Evolutionary conservation across 2,797 vertebrate genomes (phyloP).

Genomic region (Anniella stebbinsi): DNA sequence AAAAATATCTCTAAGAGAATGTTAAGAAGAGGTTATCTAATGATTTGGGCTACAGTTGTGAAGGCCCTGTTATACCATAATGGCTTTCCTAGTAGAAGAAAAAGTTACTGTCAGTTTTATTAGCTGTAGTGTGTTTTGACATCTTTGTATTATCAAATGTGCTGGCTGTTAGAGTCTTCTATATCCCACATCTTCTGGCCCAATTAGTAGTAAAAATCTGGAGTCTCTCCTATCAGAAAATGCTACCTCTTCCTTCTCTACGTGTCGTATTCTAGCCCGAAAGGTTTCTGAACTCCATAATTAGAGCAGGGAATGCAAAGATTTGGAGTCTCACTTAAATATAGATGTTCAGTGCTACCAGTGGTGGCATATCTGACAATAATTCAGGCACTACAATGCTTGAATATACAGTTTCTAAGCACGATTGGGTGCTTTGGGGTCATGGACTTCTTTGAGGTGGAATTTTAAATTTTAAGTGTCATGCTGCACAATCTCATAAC

Average conservation of each 20-base stretch:
- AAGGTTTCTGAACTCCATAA: conserved; percentile 10
- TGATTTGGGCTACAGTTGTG: neutral
- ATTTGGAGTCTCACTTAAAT: neutral
- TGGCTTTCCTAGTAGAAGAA: neutral
- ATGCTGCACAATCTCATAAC: neutral
- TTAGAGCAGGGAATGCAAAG: conserved; percentile 3
- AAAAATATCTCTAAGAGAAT: too few species aligned
- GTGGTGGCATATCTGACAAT: neutral
- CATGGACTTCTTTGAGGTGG: neutral
- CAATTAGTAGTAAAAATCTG: conserved; percentile 29
- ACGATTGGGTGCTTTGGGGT: neutral
- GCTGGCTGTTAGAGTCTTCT: conserved; percentile 3
- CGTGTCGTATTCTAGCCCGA: neutral
- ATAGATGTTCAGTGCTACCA: neutral
- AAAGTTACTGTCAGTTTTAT: neutral
- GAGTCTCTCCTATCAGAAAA: conserved; percentile 15
- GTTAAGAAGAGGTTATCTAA: neutral
- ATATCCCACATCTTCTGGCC: neutral
- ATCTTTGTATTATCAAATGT: conserved; percentile 5
- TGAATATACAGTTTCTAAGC: neutral
- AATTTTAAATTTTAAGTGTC: neutral
- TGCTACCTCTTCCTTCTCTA: neutral
- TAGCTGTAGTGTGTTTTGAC: conserved; percentile 2
- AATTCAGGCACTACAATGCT: neutral
- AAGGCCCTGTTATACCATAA: neutral